Evolutionary conservation across 2,113 vertebrate species (phyloP).

Genomic region (Cynoglossus semilaevis): DNA sequence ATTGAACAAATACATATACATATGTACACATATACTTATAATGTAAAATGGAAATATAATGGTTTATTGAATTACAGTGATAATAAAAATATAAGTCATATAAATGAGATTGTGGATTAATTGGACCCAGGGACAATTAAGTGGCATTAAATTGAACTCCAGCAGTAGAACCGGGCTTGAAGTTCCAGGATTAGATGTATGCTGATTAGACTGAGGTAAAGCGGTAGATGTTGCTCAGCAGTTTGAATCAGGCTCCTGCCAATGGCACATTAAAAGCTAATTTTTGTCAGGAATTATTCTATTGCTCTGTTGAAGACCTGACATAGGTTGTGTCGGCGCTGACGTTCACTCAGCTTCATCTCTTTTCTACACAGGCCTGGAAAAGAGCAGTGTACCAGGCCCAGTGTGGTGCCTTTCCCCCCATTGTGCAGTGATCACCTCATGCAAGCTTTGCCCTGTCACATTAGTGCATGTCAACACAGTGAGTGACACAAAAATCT

Average conservation of each 20-base stretch:
- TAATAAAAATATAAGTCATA: too few relatives aligned
- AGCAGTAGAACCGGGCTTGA: constrained; percentile 26
- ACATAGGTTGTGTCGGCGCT: constrained; percentile 15
- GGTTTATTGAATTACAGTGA: too few relatives aligned
- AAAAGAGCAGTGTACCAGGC: constrained; percentile 71
- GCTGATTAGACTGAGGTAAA: constrained; percentile 6
- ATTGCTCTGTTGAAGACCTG: constrained; percentile 18
- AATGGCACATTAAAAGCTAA: constrained; percentile 14
- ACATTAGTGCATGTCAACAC: constrained; percentile 70
- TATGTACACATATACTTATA: too few relatives aligned
- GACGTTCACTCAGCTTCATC: constrained; percentile 44
- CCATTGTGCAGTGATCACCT: constrained; percentile 67
- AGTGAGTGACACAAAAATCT: constrained; percentile 30
- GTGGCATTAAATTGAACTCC: constrained; percentile 29
- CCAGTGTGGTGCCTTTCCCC: constrained; percentile 69
- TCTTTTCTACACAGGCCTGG: constrained; percentile 48
- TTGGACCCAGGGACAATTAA: constrained; percentile 44
- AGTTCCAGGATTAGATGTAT: constrained; percentile 14
- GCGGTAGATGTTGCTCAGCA: constrained; percentile 2
- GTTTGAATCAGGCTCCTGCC: background rate
- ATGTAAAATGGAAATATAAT: too few relatives aligned
- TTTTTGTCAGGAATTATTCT: constrained; percentile 16
- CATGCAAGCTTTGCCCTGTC: constrained; percentile 71
- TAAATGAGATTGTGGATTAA: too few relatives aligned
- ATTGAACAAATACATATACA: too few relatives aligned